phyloP scores from a whole-genome alignment of 1,140 invertebrate species.

The Brachionus asplanchnoidis region DNA sequence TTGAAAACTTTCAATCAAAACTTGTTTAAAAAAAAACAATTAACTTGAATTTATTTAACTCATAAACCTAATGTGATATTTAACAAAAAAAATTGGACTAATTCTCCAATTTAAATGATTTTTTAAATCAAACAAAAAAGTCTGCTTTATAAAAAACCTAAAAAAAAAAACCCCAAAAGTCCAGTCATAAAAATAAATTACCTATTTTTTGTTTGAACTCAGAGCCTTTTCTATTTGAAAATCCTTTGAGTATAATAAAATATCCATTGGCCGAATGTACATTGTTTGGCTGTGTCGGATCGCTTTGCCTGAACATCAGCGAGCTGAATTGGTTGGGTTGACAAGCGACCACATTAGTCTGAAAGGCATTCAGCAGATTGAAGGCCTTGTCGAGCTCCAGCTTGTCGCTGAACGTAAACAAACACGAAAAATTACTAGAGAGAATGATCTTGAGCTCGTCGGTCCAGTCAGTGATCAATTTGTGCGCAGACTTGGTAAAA shows the following conservation, averaged over 20 bases:
- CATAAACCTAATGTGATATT: not conserved
- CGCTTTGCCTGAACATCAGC: not conserved
- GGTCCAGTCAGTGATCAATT: constrained; percentile 33
- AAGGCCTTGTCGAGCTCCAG: not conserved
- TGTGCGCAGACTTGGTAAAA: constrained; percentile 38
- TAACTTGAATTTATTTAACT: not conserved
- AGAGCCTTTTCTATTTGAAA: not conserved
- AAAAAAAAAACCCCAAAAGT: not conserved
- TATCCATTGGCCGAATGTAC: constrained; percentile 17
- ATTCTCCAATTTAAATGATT: not conserved
- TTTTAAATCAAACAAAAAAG: not conserved
- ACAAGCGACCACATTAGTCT: not conserved
- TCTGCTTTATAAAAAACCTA: not conserved
- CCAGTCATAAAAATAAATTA: not conserved
- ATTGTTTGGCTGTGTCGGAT: not conserved
- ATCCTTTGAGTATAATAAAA: constrained; percentile 11
- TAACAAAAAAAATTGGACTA: not conserved
- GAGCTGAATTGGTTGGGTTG: constrained; percentile 38
- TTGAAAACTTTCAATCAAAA: not conserved
- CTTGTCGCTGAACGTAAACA: constrained; percentile 30
- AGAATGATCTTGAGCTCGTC: constrained; percentile 32
- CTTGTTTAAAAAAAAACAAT: not conserved
- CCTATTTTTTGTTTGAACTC: not conserved
- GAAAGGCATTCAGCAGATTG: constrained; percentile 4
- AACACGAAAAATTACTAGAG: not conserved